Evolutionary conservation across 2,797 vertebrate genomes (phyloP).

Genomic region (Triplophysa bombifrons): DNA sequence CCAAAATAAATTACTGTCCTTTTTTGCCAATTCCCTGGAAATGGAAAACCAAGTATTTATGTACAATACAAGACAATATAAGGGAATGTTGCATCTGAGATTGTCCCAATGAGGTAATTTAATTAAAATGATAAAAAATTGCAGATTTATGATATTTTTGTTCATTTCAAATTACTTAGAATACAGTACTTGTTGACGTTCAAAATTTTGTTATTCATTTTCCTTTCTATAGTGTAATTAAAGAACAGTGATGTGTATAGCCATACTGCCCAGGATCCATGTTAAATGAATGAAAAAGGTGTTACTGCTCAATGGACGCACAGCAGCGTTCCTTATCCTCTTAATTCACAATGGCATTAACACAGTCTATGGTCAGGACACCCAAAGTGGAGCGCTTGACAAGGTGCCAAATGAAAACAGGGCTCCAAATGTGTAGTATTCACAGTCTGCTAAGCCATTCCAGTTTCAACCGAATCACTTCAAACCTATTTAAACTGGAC

Average conservation of each 20-base stretch:
- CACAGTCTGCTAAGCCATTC: slow-evolving; percentile 40
- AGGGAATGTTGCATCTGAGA: neutral
- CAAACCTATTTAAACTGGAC: slow-evolving; percentile 16
- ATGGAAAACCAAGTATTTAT: neutral
- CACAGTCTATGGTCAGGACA: slow-evolving; percentile 59
- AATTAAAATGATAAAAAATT: neutral
- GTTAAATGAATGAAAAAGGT: slow-evolving; percentile 79
- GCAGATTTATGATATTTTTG: neutral
- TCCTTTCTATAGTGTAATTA: neutral
- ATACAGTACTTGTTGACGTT: neutral
- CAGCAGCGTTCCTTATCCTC: slow-evolving; percentile 66
- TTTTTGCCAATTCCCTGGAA: neutral
- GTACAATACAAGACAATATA: neutral
- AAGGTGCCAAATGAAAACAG: slow-evolving; percentile 63
- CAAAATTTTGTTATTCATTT: neutral
- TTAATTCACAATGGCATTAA: slow-evolving; percentile 64
- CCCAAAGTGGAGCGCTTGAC: slow-evolving; percentile 61
- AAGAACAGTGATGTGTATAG: slow-evolving; percentile 52
- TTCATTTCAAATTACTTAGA: neutral
- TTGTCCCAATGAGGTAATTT: neutral
- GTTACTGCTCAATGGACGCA: slow-evolving; percentile 73
- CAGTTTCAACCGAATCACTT: neutral
- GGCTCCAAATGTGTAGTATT: slow-evolving; percentile 48
- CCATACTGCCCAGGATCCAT: slow-evolving; percentile 59
- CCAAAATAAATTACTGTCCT: neutral